These are phyloP conservation scores for Thalassarche chlororhynchos DNA, from an alignment of 2,113 vertebrate genomes.

Conservation along the genomic window DNA sequence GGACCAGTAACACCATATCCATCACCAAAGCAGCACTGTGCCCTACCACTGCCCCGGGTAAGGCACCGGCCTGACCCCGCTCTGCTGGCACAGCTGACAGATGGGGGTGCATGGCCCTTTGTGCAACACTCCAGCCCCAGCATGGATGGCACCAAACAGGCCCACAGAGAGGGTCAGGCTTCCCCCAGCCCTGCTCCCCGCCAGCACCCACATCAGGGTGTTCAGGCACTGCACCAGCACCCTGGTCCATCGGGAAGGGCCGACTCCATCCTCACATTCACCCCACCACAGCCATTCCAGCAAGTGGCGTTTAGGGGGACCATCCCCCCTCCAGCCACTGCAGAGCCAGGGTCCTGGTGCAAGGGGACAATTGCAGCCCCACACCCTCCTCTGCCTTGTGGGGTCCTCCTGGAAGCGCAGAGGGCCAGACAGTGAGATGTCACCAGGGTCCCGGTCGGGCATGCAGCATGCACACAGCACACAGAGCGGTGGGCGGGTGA, in stretches of 20 bases:
- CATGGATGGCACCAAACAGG: neutral
- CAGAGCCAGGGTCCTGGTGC: neutral
- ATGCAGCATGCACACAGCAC: constrained; percentile 65
- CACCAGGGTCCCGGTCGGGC: neutral
- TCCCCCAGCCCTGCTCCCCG: neutral
- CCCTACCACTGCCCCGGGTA: neutral
- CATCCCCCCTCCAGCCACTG: neutral
- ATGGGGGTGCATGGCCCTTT: neutral
- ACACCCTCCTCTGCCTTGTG: neutral
- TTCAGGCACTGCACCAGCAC: neutral
- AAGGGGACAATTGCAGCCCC: neutral
- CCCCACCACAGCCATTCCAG: neutral
- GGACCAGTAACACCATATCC: neutral
- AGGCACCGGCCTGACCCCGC: rapidly evolving
- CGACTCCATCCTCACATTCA: neutral
- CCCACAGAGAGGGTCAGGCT: rapidly evolving
- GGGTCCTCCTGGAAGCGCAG: neutral
- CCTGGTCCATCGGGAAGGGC: rapidly evolving
- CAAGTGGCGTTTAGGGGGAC: neutral
- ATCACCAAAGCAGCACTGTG: neutral
- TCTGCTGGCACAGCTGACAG: rapidly evolving
- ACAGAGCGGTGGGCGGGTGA: neutral
- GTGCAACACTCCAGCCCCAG: neutral
- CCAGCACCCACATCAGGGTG: neutral
- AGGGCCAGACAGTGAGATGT: neutral